Base-by-base conservation (phyloP, 2,888 invertebrate species). In the Hirtodrosophila alboralis region DNA sequence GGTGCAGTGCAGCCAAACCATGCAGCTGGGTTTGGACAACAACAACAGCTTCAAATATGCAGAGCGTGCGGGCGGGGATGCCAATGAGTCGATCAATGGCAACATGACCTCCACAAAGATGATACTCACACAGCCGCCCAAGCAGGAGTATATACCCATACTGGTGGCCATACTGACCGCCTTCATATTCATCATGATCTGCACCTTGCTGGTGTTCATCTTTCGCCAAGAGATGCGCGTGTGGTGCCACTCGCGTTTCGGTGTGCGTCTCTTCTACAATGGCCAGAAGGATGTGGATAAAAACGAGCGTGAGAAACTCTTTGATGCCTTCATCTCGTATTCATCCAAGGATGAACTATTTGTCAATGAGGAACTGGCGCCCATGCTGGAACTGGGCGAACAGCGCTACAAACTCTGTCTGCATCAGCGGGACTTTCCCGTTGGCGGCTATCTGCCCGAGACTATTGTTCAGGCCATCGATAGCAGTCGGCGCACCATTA, bases 291-390 rank as follows among this genome's bases (percentile, higher is more conserved):
- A 95, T 84, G 95, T 96, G 86, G 96, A 96, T 83, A 95, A 95
- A 90, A 94, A 94, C 84, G 95, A 95, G 90, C 94, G 95, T 89
- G 96, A 96, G 91, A 94, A 96, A 86, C 93, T 97, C 41, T 98
- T 96, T 90, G 98, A 98, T 91, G 98, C 97, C 58, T 98, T 98
- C 91, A 94, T 99, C 71, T 96, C 97, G 86, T 98, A 98, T 91
- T 96, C 96, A 87, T 95, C 96, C 57, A 96, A 97, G 90, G 98
- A 98, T 90, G 97, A 97, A 88, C 93, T 94, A 21, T 97, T 97
- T 90, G 97, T 98, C 21, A 94, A 94, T 73, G 95, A 97, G 90
- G 95, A 96, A 88, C 91, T 98, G 83, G 96, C 96, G 37, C 95
- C 96, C 8, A 95, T 96, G 70, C 92, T 98, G 73, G 97, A 98